Conservation (phyloP, 2,888 invertebrate genomes). For the Morpho helenor region DNA sequence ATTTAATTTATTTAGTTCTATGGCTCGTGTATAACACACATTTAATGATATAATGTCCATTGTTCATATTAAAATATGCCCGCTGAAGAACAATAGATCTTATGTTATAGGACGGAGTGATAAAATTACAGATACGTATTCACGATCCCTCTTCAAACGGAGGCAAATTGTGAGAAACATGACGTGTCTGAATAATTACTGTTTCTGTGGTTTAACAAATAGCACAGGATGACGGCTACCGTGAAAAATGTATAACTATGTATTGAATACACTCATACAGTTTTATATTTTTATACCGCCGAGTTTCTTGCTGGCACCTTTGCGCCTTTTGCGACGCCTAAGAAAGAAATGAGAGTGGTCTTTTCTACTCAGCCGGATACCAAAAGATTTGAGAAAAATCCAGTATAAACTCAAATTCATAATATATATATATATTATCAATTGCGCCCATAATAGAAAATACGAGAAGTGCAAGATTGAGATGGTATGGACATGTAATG, state of each 20-base stretch:
- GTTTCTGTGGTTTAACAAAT: constrained; percentile 53
- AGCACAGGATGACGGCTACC: constrained; percentile 54
- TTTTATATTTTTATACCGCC: no score
- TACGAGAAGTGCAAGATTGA: no score
- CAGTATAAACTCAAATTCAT: no score
- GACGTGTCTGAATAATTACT: constrained; percentile 56
- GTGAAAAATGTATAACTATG: constrained; percentile 63
- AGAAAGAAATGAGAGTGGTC: no score
- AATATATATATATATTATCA: no score
- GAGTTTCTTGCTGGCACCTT: no score
- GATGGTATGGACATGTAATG: no score
- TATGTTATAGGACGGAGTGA: constrained; percentile 9
- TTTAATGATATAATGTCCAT: constrained; percentile 25
- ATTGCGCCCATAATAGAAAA: no score
- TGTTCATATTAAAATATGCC: constrained; percentile 17
- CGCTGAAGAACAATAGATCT: neutral
- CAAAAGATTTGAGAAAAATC: no score
- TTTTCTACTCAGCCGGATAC: no score
- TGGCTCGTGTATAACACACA: constrained; percentile 12
- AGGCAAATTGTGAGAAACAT: constrained; percentile 61
- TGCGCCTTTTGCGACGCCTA: no score
- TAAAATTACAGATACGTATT: constrained; percentile 24
- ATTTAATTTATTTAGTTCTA: neutral
- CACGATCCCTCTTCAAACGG: constrained; percentile 14
- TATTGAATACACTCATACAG: constrained; percentile 36